Percentiles rank a stretch among this genome's conserved stretches.
Evolutionary conservation across 2,113 vertebrate species (phyloP).

Genomic region (Sclerurus mexicanus): DNA sequence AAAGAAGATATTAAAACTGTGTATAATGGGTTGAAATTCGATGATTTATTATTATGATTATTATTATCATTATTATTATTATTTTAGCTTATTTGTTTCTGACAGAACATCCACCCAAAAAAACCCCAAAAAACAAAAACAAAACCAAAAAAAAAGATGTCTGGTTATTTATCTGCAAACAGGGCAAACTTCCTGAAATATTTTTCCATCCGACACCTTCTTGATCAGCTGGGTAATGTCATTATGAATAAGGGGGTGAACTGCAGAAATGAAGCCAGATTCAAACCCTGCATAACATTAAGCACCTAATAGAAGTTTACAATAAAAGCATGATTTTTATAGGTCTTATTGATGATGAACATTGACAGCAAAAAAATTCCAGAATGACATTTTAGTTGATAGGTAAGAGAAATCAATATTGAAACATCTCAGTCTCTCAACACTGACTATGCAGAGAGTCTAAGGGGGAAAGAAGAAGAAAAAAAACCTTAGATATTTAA

Average conservation of each 20-base stretch:
- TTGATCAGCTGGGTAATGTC: neutral
- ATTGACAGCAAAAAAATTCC: neutral
- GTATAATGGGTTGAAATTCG: neutral
- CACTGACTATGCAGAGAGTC: neutral
- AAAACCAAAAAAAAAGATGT: fast-evolving
- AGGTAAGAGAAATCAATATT: neutral
- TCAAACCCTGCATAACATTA: neutral
- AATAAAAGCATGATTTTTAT: neutral
- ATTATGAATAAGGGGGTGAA: neutral
- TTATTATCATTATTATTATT: neutral
- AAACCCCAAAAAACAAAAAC: neutral
- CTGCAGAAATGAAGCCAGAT: neutral
- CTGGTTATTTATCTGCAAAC: neutral
- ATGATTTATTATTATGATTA: neutral
- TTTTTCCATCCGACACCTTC: neutral
- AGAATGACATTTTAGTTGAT: neutral
- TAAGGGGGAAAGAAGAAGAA: neutral
- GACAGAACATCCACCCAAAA: neutral
- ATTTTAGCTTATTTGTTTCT: neutral
- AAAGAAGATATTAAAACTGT: neutral
- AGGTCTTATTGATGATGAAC: neutral
- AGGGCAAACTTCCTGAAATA: neutral
- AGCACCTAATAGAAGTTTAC: neutral
- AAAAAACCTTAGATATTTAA: neutral
- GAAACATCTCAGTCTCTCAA: neutral